Evolutionary conservation across 2,797 vertebrate genomes (phyloP).

Genomic region (Danio tinwini): DNA sequence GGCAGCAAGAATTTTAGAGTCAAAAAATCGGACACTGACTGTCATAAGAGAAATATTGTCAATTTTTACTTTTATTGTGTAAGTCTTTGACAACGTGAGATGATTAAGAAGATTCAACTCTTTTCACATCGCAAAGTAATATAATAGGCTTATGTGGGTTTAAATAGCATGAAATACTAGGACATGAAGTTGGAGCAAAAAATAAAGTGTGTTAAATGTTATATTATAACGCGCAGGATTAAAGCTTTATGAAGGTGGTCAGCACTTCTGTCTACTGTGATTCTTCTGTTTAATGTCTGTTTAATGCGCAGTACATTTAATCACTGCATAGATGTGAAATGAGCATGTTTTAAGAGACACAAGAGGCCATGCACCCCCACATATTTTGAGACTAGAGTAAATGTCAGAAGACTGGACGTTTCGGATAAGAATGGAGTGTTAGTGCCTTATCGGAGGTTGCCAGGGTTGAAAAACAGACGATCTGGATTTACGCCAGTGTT

Average conservation of each 20-base stretch:
- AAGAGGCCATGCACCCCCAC: constrained; percentile 19
- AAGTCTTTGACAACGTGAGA: background rate
- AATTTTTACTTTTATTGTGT: too few species aligned
- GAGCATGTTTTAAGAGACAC: constrained; percentile 5
- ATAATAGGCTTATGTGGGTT: background rate
- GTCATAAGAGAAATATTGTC: too few species aligned
- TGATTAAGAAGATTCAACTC: too few species aligned
- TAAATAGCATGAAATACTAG: background rate
- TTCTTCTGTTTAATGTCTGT: constrained; percentile 7
- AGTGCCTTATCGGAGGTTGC: constrained; percentile 27
- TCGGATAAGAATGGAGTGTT: constrained; percentile 4
- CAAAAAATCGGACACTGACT: too few species aligned
- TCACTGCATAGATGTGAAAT: constrained; percentile 27
- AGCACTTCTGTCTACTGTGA: background rate
- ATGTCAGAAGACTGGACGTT: constrained; percentile 4
- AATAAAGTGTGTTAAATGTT: background rate
- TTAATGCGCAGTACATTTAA: constrained; percentile 4
- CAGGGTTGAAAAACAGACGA: constrained; percentile 34
- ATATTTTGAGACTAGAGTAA: constrained; percentile 21
- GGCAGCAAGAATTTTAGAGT: too few species aligned
- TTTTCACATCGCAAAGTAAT: background rate
- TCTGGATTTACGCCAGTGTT: constrained; percentile 41
- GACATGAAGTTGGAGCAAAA: background rate
- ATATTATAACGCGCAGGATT: background rate
- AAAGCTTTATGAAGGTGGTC: constrained; percentile 18